Evolutionary conservation across 2,797 vertebrate genomes (phyloP).

Genomic region (Pitangus sulphuratus): DNA sequence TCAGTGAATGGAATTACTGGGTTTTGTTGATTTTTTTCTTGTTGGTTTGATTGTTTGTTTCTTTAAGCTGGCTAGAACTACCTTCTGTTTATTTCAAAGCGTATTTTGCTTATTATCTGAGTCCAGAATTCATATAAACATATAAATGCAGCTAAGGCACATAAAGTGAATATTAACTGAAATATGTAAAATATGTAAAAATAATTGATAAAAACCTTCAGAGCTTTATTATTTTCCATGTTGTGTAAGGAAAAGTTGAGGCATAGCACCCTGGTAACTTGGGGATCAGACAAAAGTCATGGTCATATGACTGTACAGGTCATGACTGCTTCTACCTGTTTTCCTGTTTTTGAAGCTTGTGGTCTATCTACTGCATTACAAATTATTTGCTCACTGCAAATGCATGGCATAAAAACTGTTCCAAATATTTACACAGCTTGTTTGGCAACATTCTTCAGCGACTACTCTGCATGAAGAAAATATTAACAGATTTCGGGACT

Average conservation of each 20-base stretch:
- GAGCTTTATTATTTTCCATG: neutral
- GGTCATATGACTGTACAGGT: neutral
- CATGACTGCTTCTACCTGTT: neutral
- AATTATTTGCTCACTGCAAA: neutral
- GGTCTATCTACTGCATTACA: neutral
- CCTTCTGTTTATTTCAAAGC: neutral
- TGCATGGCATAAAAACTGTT: neutral
- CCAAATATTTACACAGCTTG: neutral
- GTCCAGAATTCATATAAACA: neutral
- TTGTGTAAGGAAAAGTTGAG: neutral
- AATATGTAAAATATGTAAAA: neutral
- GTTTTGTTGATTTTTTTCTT: neutral
- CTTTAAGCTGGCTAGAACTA: neutral
- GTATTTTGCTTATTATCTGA: neutral
- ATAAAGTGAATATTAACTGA: neutral
- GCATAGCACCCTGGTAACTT: rapidly evolving
- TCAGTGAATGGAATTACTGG: neutral
- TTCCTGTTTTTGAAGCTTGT: neutral
- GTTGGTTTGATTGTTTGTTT: neutral
- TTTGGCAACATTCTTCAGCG: neutral
- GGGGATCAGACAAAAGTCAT: neutral
- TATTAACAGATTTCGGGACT: neutral
- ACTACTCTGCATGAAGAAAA: neutral
- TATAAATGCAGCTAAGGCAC: neutral
- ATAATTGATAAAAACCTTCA: neutral